These are phyloP conservation scores for Scaptodrosophila lebanonensis DNA, from an alignment of 1,140 invertebrate species.

Conservation along the genomic window DNA sequence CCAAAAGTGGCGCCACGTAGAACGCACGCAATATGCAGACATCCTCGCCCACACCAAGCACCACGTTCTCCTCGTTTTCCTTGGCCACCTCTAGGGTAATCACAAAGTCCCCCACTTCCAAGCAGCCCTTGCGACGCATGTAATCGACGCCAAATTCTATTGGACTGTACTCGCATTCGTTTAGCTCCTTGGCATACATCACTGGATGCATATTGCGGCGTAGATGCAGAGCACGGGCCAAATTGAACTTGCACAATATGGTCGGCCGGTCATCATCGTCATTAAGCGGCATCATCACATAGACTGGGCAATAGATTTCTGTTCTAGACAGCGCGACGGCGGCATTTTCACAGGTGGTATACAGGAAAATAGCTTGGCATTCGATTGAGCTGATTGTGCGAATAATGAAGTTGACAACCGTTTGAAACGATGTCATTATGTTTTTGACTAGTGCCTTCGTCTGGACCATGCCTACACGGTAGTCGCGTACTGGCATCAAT, in stretches of 20 bases:
- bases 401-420: conserved; percentile 67
- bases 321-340: conserved; percentile 52
- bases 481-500: conserved; percentile 61
- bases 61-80: conserved; percentile 56
- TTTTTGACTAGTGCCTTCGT: conserved; percentile 43
- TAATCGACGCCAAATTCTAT: conserved; percentile 70
- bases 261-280: conserved; percentile 30
- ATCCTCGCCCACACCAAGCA: conserved; percentile 53
- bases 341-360: conserved; percentile 52
- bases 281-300: conserved; percentile 50
- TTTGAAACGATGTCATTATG: conserved; percentile 59
- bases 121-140: conserved; percentile 49
- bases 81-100: conserved; percentile 62
- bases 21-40: conserved; percentile 63
- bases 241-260: conserved; percentile 46
- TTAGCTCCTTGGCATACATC: conserved; percentile 53
- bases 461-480: conserved; percentile 50
- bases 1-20: conserved; percentile 52
- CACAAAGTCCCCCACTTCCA: conserved; percentile 67
- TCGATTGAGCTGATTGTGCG: conserved; percentile 70
- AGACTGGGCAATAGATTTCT: conserved; percentile 70
- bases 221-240: conserved; percentile 50
- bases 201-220: conserved; percentile 55
- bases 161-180: conserved; percentile 45
- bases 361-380: conserved; percentile 64